phyloP scores from a whole-genome alignment of 1,140 invertebrate species.

The Scaptomyza graminum region DNA sequence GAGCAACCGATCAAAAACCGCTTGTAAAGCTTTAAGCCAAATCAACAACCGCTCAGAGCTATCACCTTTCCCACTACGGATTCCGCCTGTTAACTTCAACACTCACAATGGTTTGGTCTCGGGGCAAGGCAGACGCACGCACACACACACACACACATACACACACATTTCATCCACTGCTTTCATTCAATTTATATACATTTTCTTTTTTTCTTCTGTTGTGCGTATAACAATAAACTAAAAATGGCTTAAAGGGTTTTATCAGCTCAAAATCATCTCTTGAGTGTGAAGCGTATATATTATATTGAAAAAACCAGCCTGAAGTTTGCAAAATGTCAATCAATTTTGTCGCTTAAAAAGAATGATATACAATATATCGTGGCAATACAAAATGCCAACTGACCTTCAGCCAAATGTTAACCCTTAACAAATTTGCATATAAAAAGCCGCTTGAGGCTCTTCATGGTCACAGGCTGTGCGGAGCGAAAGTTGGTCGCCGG shows the following conservation, averaged over 20 bases:
- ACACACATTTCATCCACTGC: constrained; percentile 37
- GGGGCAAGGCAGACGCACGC: constrained; percentile 13
- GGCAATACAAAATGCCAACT: constrained; percentile 72
- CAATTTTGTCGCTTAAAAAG: constrained; percentile 79
- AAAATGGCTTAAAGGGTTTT: constrained; percentile 71
- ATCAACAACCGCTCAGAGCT: constrained; percentile 4
- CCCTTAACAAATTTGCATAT: constrained; percentile 78
- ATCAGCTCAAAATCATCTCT: constrained; percentile 65
- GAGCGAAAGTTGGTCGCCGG: background rate
- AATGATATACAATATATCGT: constrained; percentile 73
- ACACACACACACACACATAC: too few relatives aligned
- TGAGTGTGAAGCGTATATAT: constrained; percentile 19
- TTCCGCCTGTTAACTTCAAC: constrained; percentile 1
- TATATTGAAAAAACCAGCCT: constrained; percentile 76
- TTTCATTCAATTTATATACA: constrained; percentile 53
- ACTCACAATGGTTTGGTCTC: constrained; percentile 21
- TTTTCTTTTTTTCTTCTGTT: constrained; percentile 20
- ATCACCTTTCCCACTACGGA: background rate
- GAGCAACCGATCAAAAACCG: background rate
- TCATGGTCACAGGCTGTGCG: background rate
- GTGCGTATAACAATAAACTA: constrained; percentile 60
- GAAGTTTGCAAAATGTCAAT: constrained; percentile 76
- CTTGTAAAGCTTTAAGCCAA: constrained; percentile 20
- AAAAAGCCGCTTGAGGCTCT: constrained; percentile 58
- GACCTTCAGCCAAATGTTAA: constrained; percentile 78